Conservation (phyloP, 1,140 invertebrate genomes). For the Scaptomyza hsui region DNA sequence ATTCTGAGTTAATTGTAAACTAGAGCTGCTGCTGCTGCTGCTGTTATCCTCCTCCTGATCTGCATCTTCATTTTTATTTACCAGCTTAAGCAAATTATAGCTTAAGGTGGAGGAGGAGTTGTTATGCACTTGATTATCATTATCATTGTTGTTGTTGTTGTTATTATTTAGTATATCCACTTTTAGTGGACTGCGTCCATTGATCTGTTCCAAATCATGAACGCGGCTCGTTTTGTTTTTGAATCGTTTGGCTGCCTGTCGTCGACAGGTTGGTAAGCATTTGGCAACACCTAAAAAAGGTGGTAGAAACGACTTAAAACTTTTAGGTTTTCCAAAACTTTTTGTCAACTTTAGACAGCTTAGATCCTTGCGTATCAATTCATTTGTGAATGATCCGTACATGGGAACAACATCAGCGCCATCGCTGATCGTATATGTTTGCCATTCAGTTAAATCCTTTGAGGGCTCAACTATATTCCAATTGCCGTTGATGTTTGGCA, state of each 20-base stretch:
- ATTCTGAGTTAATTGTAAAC: slow-evolving; percentile 40
- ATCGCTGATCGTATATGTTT: slow-evolving; percentile 56
- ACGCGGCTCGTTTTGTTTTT: too few species aligned
- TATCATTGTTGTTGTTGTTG: slow-evolving; percentile 15
- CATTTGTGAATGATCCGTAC: slow-evolving; percentile 63
- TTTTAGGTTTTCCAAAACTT: slow-evolving; percentile 28
- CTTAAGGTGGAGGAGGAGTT: slow-evolving; percentile 2
- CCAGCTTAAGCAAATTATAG: slow-evolving; percentile 53
- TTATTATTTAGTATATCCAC: slow-evolving; percentile 43
- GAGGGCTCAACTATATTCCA: slow-evolving; percentile 80
- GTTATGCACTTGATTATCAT: not conserved
- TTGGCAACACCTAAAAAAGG: slow-evolving; percentile 71
- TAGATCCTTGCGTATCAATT: slow-evolving; percentile 74
- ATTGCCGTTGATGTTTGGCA: slow-evolving; percentile 87
- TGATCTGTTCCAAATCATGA: not conserved
- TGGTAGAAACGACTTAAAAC: slow-evolving; percentile 27
- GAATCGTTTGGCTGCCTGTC: too few species aligned
- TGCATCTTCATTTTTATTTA: not conserved
- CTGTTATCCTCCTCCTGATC: slow-evolving; percentile 33
- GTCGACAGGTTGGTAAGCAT: slow-evolving; percentile 62
- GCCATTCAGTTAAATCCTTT: slow-evolving; percentile 16
- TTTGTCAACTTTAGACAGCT: slow-evolving; percentile 47
- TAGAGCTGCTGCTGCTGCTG: slow-evolving; percentile 48
- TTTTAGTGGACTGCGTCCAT: slow-evolving; percentile 30
- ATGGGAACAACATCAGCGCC: slow-evolving; percentile 77